Evolutionary conservation across 2,113 vertebrate species (phyloP).

Genomic region (Bubo blakistoni): DNA sequence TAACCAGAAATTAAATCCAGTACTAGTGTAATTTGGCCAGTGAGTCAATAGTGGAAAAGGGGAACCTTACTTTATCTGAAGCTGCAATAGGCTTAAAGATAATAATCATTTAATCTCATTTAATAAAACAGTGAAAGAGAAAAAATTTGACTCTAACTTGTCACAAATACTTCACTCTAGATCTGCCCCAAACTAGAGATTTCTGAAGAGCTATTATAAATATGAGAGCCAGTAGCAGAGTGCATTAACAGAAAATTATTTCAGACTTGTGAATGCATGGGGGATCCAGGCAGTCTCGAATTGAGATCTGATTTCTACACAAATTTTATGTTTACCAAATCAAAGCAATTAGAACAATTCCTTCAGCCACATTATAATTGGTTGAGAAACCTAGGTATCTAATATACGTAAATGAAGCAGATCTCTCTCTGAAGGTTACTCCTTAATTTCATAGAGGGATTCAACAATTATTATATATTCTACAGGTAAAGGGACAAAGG

Average conservation of each 20-base stretch:
- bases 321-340: neutral
- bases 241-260: neutral
- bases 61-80: neutral
- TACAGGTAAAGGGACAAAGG: neutral
- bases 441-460: neutral
- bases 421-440: neutral
- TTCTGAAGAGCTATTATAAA: neutral
- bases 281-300: neutral
- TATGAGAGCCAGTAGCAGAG: neutral
- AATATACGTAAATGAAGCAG: neutral
- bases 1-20: neutral
- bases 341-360: neutral
- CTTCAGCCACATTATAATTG: neutral
- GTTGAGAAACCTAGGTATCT: neutral
- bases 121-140: neutral
- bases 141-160: neutral
- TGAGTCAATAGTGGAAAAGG: neutral
- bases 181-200: neutral
- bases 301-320: neutral
- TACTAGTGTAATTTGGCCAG: neutral
- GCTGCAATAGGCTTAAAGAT: neutral
- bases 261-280: neutral
- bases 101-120: neutral
- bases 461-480: neutral
- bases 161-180: neutral